Percentiles rank a stretch among this genome's conserved stretches.
These are phyloP conservation scores for Tetramorium simillimum DNA, from an alignment of 1,140 invertebrate species.

Conservation along the genomic window DNA sequence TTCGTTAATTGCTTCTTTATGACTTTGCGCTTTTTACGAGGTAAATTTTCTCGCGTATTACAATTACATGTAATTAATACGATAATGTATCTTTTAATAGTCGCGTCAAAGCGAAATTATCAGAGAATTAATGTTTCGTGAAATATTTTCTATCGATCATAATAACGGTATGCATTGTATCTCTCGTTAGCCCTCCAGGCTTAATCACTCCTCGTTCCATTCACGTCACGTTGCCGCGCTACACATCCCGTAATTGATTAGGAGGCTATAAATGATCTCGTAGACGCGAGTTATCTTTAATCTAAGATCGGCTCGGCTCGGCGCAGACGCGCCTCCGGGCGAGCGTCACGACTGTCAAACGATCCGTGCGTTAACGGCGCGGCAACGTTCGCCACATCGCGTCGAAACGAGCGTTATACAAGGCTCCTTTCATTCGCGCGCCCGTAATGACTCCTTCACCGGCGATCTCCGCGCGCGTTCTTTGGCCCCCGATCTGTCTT, in stretches of 20 bases:
- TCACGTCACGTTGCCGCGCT: not conserved
- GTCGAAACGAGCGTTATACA: not conserved
- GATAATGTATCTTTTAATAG: too few species aligned
- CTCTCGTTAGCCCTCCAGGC: not conserved
- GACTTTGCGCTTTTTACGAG: too few species aligned
- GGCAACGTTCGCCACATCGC: conserved; percentile 6
- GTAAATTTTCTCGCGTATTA: too few species aligned
- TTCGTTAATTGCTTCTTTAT: too few species aligned
- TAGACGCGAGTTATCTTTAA: conserved; percentile 17
- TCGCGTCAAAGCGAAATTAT: not conserved
- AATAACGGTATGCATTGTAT: not conserved
- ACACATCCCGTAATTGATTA: not conserved
- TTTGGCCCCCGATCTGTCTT: conserved; percentile 49
- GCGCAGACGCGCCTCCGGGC: not conserved
- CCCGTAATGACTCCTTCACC: conserved; percentile 57
- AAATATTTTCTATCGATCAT: not conserved
- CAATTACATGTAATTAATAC: too few species aligned
- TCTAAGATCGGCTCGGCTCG: conserved; percentile 5
- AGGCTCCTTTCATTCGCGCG: conserved; percentile 53
- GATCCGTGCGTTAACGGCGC: not conserved
- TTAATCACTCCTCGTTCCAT: conserved; percentile 15
- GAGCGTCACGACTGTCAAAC: not conserved
- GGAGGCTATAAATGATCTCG: not conserved
- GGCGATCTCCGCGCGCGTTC: conserved; percentile 59
- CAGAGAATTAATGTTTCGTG: not conserved